Conservation (phyloP, 37 sponge, comb jelly and placozoan genomes). For the Cliona cf. orientalis region DNA sequence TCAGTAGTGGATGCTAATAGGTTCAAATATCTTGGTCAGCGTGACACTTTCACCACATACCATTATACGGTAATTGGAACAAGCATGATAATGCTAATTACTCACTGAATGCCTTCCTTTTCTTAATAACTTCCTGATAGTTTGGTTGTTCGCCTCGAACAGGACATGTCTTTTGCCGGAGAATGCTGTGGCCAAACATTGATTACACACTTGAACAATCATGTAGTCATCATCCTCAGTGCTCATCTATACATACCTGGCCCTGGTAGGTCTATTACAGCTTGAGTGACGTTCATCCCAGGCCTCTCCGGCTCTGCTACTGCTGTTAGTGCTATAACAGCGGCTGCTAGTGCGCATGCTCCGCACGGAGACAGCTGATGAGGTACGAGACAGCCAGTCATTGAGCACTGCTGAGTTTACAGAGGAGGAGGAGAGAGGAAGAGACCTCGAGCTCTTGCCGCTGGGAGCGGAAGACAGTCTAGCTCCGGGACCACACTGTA, state of each 20-base stretch:
- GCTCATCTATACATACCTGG: not conserved
- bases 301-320: too few species aligned
- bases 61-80: not conserved
- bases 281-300: too few species aligned
- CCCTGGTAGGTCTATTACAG: slow-evolving; percentile 31
- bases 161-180: slow-evolving; percentile 7
- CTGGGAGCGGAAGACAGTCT: too few species aligned
- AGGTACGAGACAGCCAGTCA: too few species aligned
- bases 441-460: too few species aligned
- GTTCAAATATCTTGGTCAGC: not conserved
- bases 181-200: slow-evolving; percentile 7
- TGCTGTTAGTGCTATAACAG: too few species aligned
- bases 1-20: too few species aligned
- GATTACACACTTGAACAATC: not conserved
- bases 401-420: too few species aligned
- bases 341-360: too few species aligned
- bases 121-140: slow-evolving; percentile 19
- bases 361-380: too few species aligned
- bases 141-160: not conserved
- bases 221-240: not conserved
- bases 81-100: not conserved
- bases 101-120: slow-evolving; percentile 39
- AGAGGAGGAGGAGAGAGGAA: too few species aligned
- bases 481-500: too few species aligned
- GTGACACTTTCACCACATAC: not conserved